Conservation (phyloP, 2,888 invertebrate species). For the Stratiomys singularior region DNA sequence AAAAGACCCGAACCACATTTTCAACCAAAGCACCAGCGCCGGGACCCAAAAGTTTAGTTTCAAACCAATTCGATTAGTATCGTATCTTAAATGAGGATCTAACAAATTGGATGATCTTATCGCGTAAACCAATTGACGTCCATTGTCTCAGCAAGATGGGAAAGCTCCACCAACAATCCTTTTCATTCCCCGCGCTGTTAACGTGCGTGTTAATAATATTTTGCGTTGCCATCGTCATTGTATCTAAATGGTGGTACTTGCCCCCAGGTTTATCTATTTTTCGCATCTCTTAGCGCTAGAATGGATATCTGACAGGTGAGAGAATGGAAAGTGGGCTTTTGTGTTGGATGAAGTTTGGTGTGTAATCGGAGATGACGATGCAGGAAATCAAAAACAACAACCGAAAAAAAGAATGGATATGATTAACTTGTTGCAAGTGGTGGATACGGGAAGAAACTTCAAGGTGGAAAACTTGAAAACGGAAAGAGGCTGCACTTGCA, state of each 20-base stretch:
- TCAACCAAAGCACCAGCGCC: no score
- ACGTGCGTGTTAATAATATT: no score
- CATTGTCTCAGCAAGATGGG: not conserved
- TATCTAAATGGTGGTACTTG: no score
- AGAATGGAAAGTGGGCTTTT: conserved; percentile 21
- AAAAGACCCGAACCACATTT: no score
- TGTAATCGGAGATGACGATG: not conserved
- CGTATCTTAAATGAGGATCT: not conserved
- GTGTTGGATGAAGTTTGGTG: not conserved
- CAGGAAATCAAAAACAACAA: not conserved
- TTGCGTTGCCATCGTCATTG: no score
- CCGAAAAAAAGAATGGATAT: not conserved
- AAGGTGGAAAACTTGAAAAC: no score
- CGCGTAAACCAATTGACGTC: conserved; percentile 3
- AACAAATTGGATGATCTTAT: conserved; percentile 14
- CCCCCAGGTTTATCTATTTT: not conserved
- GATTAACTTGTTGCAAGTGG: not conserved
- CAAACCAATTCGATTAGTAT: conserved; percentile 1
- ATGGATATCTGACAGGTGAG: conserved; percentile 13
- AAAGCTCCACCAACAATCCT: not conserved
- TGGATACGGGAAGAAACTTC: no score
- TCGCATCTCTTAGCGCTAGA: not conserved
- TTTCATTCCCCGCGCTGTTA: no score
- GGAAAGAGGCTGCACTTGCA: no score
- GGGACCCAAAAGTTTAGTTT: no score